Evolutionary conservation across 2,113 vertebrate genomes (phyloP).

Genomic region (Rhabdomys dilectus): DNA sequence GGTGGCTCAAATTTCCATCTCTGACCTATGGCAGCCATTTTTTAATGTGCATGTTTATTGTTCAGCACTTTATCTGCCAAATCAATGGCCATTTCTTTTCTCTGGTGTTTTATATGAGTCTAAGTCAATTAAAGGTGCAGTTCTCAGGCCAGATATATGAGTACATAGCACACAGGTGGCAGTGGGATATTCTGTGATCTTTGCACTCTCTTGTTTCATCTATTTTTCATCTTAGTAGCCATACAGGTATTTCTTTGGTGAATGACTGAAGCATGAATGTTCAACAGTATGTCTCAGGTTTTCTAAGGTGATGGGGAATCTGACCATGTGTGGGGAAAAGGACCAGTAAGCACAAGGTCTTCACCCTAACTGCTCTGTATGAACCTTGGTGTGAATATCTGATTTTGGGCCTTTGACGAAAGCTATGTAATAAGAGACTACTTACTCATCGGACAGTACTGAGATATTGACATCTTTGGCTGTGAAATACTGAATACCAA

Average conservation of each 20-base stretch:
- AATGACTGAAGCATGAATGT: neutral
- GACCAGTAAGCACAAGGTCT: neutral
- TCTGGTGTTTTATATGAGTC: conserved; percentile 3
- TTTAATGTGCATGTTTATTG: neutral
- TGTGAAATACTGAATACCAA: neutral
- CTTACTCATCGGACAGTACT: conserved; percentile 25
- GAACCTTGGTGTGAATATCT: neutral
- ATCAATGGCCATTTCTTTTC: neutral
- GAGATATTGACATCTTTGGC: neutral
- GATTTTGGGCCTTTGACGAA: neutral
- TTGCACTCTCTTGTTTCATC: neutral
- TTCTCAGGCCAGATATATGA: neutral
- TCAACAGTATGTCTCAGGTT: neutral
- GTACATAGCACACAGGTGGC: neutral
- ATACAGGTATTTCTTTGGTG: neutral
- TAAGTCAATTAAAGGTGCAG: neutral
- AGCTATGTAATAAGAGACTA: neutral
- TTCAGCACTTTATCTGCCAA: neutral
- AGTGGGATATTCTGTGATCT: neutral
- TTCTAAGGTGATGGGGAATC: neutral
- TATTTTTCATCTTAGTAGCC: neutral
- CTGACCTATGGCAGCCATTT: conserved; percentile 16
- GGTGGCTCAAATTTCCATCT: neutral
- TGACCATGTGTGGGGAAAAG: neutral
- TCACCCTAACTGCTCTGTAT: neutral